Percentiles rank a stretch among this genome's conserved stretches.
Conservation (phyloP, 2,888 invertebrate species). For the Epirrhoe alternata region DNA sequence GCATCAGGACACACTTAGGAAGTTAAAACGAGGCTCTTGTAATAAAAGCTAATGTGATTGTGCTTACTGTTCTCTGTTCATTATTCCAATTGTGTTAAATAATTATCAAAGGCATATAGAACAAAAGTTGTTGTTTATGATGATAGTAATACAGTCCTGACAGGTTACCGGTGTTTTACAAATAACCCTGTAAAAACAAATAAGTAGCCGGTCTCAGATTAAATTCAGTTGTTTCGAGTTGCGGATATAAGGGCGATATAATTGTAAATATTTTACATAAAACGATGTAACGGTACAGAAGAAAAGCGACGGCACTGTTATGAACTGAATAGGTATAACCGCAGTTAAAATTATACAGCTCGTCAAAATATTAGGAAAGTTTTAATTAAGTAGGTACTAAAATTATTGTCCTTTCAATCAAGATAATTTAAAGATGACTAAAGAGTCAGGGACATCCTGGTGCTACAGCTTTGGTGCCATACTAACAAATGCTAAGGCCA, state of each 20-base stretch:
- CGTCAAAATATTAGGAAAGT: not conserved
- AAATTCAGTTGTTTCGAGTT: conserved; percentile 15
- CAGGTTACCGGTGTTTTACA: too few species aligned
- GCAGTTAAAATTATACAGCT: conserved; percentile 13
- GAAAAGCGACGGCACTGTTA: conserved; percentile 54
- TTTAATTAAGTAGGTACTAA: not conserved
- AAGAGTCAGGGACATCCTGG: too few species aligned
- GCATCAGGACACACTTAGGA: not conserved
- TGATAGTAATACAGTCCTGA: too few species aligned
- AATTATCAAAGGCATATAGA: not conserved
- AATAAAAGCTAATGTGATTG: not conserved
- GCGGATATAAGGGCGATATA: conserved; percentile 23
- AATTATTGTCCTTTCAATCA: not conserved
- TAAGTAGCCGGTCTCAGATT: not conserved
- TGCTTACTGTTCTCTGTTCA: not conserved
- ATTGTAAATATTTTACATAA: conserved; percentile 50
- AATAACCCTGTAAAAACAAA: not conserved
- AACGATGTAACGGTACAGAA: conserved; percentile 57
- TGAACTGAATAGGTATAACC: conserved; percentile 54
- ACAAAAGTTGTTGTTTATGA: too few species aligned
- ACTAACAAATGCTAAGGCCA: too few species aligned
- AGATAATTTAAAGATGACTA: too few species aligned
- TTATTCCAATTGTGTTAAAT: not conserved
- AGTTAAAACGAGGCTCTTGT: not conserved
- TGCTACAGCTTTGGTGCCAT: too few species aligned